Evolutionary conservation across 2,888 invertebrate species (phyloP), one percentile per base, ranked within the genome.

Genomic region (Crepidodera aurea): DNA sequence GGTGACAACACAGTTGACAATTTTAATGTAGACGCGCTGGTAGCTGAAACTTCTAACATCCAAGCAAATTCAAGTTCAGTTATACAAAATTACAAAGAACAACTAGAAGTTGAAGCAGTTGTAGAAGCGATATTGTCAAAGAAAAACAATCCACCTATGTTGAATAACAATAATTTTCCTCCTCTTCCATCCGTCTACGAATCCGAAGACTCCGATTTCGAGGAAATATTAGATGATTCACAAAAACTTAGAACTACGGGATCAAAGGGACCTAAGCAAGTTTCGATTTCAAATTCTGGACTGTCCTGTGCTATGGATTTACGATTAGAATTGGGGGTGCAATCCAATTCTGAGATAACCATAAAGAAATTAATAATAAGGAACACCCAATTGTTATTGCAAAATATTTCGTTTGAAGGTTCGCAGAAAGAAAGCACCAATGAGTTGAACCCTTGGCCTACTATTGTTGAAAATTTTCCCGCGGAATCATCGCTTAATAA

Each of bases 171-270:
- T 62, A 81, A 80, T 3, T 82, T 82, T 48, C 83, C 82, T 37
- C 82, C 81, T 65, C 77, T 91, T 44, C 88, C 90, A 0, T 90
- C 90, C 13, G 84, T 92, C 10, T 87, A 89, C 29, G 93, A 93
- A 76, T 91, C 91, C 0, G 93, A 93, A 65, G 93, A 93, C 74
- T 91, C 91, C 0, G 93, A 93, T 71, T 84, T 90, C 1, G 93
- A 93, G 74, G 92, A 92, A 70, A 87, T 91, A 64, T 81, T 91
- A 0, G 91, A 90, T 67, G 88, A 88, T 69, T 85, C 88, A 7
- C 88, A 76, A 32, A 88, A 74, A 82, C 63, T 71, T 1, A 60
- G 86, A 42, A 85, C 85, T 2, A 83, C 84, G 67, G 86, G 84
- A 60, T 83, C 87, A 13, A 73, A 70, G 63, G 27, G 32, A 22